Conservation (phyloP, 1,140 invertebrate genomes). For the Semibalanus balanoides region DNA sequence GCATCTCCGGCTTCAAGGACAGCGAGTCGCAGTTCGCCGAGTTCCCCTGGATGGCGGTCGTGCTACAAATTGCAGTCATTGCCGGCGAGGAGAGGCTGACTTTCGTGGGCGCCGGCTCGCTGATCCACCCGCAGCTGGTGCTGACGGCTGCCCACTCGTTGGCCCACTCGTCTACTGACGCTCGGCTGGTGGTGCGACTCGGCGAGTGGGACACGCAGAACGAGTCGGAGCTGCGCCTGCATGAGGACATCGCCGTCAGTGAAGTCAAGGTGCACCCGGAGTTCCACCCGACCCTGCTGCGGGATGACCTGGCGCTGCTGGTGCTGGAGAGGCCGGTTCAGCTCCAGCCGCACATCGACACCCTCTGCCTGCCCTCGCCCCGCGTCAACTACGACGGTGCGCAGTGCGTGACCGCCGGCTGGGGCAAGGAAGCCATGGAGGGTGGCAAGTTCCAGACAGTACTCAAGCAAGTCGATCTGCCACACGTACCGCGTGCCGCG, state of each 20-base stretch:
- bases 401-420: constrained; percentile 31
- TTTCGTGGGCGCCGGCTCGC: constrained; percentile 47
- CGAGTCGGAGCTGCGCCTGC: constrained; percentile 9
- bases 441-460: constrained; percentile 11
- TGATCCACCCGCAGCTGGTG: constrained; percentile 52
- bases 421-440: constrained; percentile 33
- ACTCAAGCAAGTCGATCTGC: not conserved
- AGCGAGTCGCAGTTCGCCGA: constrained; percentile 21
- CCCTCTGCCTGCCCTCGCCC: constrained; percentile 51
- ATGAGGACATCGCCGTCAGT: constrained; percentile 21
- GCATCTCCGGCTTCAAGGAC: constrained; percentile 43
- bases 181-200: constrained; percentile 14
- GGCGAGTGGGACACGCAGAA: constrained; percentile 18
- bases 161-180: constrained; percentile 18
- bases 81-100: constrained; percentile 23
- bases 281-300: constrained; percentile 45
- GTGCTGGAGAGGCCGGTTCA: constrained; percentile 46
- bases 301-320: constrained; percentile 63
- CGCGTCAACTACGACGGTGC: constrained; percentile 33
- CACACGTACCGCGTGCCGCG: not conserved
- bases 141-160: constrained; percentile 56
- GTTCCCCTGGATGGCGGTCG: constrained; percentile 36
- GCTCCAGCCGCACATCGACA: constrained; percentile 58
- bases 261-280: constrained; percentile 49
- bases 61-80: constrained; percentile 44